Evolutionary conservation across 2,888 invertebrate genomes (phyloP).

Genomic region (Tethea ocularis): DNA sequence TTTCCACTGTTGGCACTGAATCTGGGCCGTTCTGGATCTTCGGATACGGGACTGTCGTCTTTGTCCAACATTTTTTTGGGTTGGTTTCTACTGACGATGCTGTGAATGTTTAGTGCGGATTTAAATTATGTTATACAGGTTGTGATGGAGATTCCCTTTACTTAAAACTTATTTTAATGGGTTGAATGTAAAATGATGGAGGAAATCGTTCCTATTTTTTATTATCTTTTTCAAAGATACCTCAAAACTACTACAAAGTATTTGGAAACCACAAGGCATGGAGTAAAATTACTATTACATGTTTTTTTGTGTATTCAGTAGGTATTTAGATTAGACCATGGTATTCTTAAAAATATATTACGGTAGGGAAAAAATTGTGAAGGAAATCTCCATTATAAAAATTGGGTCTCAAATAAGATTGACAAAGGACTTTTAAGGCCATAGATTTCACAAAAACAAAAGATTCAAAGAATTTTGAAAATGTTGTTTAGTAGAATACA

Average conservation of each 20-base stretch:
- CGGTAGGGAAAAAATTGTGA: not conserved
- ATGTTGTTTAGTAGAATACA: conserved; percentile 1
- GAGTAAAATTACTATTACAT: no score
- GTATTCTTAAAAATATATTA: not conserved
- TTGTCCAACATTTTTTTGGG: conserved; percentile 74
- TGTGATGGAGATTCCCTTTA: not conserved
- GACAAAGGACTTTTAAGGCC: not conserved
- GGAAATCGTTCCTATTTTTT: no score
- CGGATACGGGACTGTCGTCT: conserved; percentile 56
- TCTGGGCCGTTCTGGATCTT: conserved; percentile 46
- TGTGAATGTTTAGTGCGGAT: conserved; percentile 31
- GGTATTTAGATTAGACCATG: no score
- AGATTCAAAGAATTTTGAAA: not conserved
- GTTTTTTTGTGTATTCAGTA: no score
- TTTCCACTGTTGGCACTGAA: conserved; percentile 62
- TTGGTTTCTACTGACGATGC: conserved; percentile 61
- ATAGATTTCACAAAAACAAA: not conserved
- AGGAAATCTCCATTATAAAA: not conserved
- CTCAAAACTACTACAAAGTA: no score
- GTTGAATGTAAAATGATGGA: no score
- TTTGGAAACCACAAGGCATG: no score
- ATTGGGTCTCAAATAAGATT: not conserved
- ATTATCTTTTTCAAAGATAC: no score
- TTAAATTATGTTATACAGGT: not conserved
- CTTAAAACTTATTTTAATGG: not conserved